Base-by-base conservation (phyloP, 2,113 vertebrate genomes). In the Leucoraja erinaceus region DNA sequence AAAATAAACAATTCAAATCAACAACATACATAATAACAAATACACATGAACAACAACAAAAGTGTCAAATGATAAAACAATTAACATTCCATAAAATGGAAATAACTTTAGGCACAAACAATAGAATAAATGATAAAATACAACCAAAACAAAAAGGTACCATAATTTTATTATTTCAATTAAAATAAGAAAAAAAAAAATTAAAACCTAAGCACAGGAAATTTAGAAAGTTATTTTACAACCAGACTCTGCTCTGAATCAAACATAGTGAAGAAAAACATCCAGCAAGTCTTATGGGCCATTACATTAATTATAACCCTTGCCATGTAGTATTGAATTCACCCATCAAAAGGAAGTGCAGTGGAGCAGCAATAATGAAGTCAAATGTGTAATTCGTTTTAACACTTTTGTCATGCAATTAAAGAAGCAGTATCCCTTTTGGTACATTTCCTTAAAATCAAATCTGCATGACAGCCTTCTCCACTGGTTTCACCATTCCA, bases 401-500 rank as follows among this genome's bases (percentile, higher is more conserved):
- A 91, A 66, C 33, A 74, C 90, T 91, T 90, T 54, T 54, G 90
- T 74, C 90, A 91, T 91, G 90, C 90, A 91, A 91, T 91, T 91
- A 91, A 91, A 91, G 66, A 91, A 68, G 90, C 90, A 91, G 63
- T 91, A 72, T 91, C 90, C 90, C 68, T 91, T 91, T 91, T 91
- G 90, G 68, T 72, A 91, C 90, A 91, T 72, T 72, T 91, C 68
- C 90, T 91, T 91, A 91, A 91, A 91, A 72, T 91, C 90, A 91
- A 91, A 91, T 91, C 90, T 91, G 90, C 90, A 91, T 91, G 90
- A 91, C 90, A 91, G 90, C 90, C 66, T 91, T 91, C 90, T 91
- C 90, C 90, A 91, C 90, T 91, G 72, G 90, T 91, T 72, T 91
- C 90, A 91, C 66, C 90, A 91, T 72, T 91, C 90, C 90, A 91